These are phyloP conservation scores for Akabosia matsudoensis DNA, from an alignment of 1,140 invertebrate genomes.

Conservation along the genomic window DNA sequence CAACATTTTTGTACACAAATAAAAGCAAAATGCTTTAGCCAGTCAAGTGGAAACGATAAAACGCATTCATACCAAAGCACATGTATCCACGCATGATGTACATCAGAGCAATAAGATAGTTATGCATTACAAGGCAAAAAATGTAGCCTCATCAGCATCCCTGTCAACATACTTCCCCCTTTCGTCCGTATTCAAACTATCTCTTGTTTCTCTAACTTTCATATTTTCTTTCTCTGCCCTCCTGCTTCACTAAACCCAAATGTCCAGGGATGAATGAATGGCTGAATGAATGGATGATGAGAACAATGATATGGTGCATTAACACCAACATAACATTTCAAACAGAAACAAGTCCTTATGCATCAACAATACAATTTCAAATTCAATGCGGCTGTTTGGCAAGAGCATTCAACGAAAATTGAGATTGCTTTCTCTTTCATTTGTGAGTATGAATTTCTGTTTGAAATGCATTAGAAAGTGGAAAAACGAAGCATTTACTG, in stretches of 20 bases:
- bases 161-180: background rate
- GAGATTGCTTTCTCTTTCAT: background rate
- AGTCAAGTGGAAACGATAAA: background rate
- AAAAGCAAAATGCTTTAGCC: slow-evolving; percentile 5
- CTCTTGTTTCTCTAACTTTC: background rate
- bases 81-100: no score
- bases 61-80: background rate
- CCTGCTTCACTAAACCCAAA: background rate
- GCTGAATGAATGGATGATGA: background rate
- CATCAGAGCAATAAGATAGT: background rate
- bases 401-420: no score
- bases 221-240: background rate
- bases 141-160: background rate
- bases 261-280: slow-evolving; percentile 15
- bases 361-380: background rate
- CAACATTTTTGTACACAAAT: background rate
- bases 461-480: background rate
- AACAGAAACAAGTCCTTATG: background rate
- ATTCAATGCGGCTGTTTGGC: no score
- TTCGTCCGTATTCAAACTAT: background rate
- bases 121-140: background rate
- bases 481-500: background rate
- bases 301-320: slow-evolving; percentile 5
- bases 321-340: background rate
- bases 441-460: background rate